Conservation (phyloP, 2,797 vertebrate species). For the Emydoidea blandingii region DNA sequence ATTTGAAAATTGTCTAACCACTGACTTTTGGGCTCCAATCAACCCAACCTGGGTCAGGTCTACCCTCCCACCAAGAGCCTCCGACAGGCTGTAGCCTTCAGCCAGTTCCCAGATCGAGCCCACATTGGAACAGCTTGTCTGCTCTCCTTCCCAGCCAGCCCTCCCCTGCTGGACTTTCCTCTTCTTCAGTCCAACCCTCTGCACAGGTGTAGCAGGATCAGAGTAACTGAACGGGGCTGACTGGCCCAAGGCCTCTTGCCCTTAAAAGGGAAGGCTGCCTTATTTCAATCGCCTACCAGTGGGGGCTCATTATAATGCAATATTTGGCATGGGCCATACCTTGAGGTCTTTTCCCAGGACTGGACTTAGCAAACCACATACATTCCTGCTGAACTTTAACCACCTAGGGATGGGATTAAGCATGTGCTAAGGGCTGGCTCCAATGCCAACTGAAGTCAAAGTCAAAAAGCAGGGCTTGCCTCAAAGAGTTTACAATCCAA, state of each 20-base stretch:
- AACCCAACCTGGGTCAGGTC: no score
- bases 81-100: not conserved
- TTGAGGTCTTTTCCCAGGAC: not conserved
- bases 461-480: not conserved
- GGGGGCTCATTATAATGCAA: not conserved
- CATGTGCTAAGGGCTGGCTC: not conserved
- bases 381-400: not conserved
- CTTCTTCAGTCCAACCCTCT: not conserved
- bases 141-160: not conserved
- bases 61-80: no score
- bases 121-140: not conserved
- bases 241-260: not conserved
- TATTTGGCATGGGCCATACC: not conserved
- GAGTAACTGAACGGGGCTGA: no score
- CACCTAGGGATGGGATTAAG: not conserved
- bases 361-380: not conserved
- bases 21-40: no score
- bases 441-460: not conserved
- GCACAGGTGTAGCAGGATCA: no score
- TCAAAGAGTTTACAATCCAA: not conserved
- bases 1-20: not conserved
- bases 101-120: not conserved
- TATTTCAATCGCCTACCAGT: not conserved
- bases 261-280: not conserved
- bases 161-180: not conserved